These are phyloP conservation scores for Hirtodrosophila alboralis DNA, from an alignment of 2,888 invertebrate species.

Conservation along the genomic window DNA sequence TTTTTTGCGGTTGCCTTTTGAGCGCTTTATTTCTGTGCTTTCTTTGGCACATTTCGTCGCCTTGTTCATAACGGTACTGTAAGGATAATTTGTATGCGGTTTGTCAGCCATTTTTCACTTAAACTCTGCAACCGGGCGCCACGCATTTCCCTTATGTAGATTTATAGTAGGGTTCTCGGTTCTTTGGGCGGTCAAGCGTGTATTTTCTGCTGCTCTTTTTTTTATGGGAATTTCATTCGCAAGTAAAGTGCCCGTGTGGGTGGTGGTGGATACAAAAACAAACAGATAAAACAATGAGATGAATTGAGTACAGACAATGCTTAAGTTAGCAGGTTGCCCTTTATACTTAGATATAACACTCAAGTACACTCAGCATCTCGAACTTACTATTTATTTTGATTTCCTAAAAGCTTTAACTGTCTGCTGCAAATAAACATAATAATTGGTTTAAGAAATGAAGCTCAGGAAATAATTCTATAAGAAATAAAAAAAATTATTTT, in stretches of 20 bases:
- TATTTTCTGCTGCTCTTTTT: slow-evolving; percentile 18
- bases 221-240: slow-evolving; percentile 1
- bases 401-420: too few relatives aligned
- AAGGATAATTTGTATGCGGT: slow-evolving; percentile 75
- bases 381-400: slow-evolving; percentile 5
- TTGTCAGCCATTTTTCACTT: slow-evolving; percentile 77
- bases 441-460: too few relatives aligned
- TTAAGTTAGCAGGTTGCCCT: not conserved
- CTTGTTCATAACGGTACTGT: slow-evolving; percentile 42
- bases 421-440: too few relatives aligned
- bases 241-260: slow-evolving; percentile 1
- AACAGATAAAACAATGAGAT: slow-evolving; percentile 21
- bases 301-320: not conserved
- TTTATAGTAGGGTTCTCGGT: slow-evolving; percentile 61
- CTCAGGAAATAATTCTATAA: too few relatives aligned
- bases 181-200: slow-evolving; percentile 44
- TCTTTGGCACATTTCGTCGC: slow-evolving; percentile 65
- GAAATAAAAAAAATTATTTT: too few relatives aligned
- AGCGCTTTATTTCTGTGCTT: slow-evolving; percentile 28
- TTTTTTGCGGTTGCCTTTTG: slow-evolving; percentile 31
- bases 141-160: slow-evolving; percentile 70
- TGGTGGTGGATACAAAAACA: slow-evolving; percentile 10
- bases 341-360: too few relatives aligned
- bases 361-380: slow-evolving; percentile 6
- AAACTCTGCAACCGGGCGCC: slow-evolving; percentile 39